Evolutionary conservation across 2,888 invertebrate genomes (phyloP), one percentile per base, ranked within the genome.

Genomic region (Oscheius myriophilus): DNA sequence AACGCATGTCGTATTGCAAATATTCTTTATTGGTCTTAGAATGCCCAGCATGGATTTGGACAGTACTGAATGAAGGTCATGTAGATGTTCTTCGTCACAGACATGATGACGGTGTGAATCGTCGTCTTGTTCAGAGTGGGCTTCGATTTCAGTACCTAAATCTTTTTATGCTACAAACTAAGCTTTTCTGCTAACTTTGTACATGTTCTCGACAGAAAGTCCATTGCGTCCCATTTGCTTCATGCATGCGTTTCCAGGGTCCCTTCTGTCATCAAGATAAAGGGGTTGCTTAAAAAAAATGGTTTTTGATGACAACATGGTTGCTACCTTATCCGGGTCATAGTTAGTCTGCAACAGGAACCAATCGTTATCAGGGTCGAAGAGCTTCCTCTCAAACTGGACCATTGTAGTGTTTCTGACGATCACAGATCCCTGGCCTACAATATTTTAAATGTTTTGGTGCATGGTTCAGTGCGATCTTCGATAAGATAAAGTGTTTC

Each of bases 211-310:
- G 69, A 69, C 69, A 1, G 55, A 39, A 16, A 79, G 67, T 62
- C 87, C 87, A 80, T 87, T 74, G 58, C 85, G 85, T 2, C 86
- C 86, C 68, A 85, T 70, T 52, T 82, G 68, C 21, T 87, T 82
- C 88, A 90, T 87, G 81, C 90, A 90, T 6, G 79, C 83, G 67
- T 87, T 87, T 14, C 88, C 89, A 1, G 90, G 89, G 14, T 88
- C 88, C n/a, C 89, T 82, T 18, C 90, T 85, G 75, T 90, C 89
- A 81, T 90, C 90, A 45, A 88, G 82, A 75, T 88, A 88, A 3
- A 89, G 71, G 6, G 78, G 78, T 49, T 74, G 51, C 74, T 74
- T 58, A 39, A 41, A 51, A 49, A 1, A 18, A 16, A 49, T 42
- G 23, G 23, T 45, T 54, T 54, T 51, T 14, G 42, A 63, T n/a